phyloP scores from a whole-genome alignment of 2,113 vertebrate genomes.

The Lepisosteus osseus region DNA sequence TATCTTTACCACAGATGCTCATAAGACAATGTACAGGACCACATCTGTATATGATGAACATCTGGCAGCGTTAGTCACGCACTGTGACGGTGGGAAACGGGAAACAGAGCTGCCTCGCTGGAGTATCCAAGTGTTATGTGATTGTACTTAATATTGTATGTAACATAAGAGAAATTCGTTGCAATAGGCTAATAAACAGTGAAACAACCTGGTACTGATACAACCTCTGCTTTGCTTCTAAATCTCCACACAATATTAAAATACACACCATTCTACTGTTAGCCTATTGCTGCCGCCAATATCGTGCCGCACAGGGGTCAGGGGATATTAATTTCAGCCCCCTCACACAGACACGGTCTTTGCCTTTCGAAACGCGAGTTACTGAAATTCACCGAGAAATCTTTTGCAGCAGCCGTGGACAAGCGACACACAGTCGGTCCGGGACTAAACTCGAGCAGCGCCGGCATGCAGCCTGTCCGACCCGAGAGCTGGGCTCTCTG shows the following conservation, averaged over 20 bases:
- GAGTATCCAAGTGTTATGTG: too few relatives aligned
- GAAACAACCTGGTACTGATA: constrained; percentile 19
- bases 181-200: background rate
- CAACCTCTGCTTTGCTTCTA: constrained; percentile 11
- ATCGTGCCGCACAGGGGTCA: constrained; percentile 25
- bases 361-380: constrained; percentile 46
- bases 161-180: too few relatives aligned
- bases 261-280: background rate
- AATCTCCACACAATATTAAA: background rate
- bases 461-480: constrained; percentile 24
- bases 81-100: too few relatives aligned
- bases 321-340: constrained; percentile 42
- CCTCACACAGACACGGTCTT: constrained; percentile 55
- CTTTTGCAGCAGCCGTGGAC: constrained; percentile 50
- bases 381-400: constrained; percentile 39
- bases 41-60: background rate
- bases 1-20: background rate
- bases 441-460: constrained; percentile 31
- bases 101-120: too few relatives aligned
- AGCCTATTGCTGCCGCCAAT: background rate
- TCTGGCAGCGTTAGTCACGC: constrained; percentile 3
- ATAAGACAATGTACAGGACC: background rate
- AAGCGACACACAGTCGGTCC: constrained; percentile 42
- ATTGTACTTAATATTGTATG: too few relatives aligned
- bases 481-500: background rate